A percentile compares a stretch with the other conserved stretches of the same genome.
These are phyloP conservation scores for Phalacrocorax pelagicus DNA, from an alignment of 2,113 vertebrate species.

Conservation along the genomic window DNA sequence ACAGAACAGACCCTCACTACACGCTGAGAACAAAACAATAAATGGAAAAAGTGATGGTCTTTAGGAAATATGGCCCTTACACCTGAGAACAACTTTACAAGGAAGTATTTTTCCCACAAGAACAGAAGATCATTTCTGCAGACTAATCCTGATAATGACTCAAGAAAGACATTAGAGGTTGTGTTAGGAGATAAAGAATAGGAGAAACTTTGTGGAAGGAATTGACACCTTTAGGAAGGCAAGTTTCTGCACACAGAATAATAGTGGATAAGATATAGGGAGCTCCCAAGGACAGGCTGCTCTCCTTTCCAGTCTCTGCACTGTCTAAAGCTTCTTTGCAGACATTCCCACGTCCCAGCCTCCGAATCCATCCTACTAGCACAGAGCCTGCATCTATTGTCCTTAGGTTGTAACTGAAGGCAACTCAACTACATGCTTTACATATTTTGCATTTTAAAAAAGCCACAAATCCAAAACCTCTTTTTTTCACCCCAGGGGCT, in stretches of 20 bases:
- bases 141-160: background rate
- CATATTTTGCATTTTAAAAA: background rate
- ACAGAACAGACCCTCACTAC: background rate
- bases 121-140: background rate
- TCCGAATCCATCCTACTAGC: background rate
- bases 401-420: background rate
- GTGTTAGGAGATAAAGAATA: background rate
- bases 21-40: background rate
- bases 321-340: background rate
- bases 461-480: background rate
- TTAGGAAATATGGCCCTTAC: background rate
- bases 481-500: background rate
- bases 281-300: background rate
- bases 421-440: background rate
- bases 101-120: background rate
- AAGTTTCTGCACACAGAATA: background rate
- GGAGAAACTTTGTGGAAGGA: background rate
- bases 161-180: background rate
- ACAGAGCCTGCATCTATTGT: background rate
- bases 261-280: background rate
- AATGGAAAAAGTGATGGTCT: background rate
- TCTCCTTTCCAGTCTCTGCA: background rate
- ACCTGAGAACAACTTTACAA: background rate
- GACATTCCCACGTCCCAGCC: background rate
- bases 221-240: background rate